These are phyloP conservation scores for Rhingia campestris DNA, from an alignment of 2,888 invertebrate genomes.

Conservation along the genomic window DNA sequence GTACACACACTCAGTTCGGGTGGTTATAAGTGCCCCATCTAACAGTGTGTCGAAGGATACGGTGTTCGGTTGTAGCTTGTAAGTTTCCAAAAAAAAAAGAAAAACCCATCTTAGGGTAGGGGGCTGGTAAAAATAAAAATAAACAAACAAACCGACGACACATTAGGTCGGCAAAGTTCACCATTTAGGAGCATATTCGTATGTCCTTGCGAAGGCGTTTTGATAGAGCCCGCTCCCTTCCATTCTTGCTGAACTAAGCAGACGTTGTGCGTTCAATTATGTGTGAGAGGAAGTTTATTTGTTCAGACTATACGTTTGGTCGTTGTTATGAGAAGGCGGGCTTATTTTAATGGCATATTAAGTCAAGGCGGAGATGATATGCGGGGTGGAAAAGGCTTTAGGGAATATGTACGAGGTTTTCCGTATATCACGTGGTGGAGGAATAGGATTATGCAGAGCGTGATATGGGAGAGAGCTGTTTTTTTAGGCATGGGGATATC, in stretches of 20 bases:
- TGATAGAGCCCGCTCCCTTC: conserved; percentile 40
- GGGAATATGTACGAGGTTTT: conserved; percentile 29
- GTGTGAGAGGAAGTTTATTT: conserved; percentile 63
- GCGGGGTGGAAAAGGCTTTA: conserved; percentile 14
- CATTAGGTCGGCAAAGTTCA: conserved; percentile 70
- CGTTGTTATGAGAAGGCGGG: conserved; percentile 59
- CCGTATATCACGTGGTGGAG: conserved; percentile 2
- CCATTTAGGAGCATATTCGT: conserved; percentile 68
- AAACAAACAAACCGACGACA: conserved; percentile 63
- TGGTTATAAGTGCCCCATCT: conserved; percentile 62
- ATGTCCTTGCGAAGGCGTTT: conserved; percentile 53
- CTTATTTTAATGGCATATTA: conserved; percentile 54
- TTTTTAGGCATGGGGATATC: not conserved
- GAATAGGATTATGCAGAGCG: conserved; percentile 36
- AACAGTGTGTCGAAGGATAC: conserved; percentile 24
- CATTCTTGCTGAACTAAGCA: conserved; percentile 50
- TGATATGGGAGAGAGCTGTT: conserved; percentile 6
- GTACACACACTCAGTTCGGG: conserved; percentile 71
- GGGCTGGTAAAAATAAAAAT: conserved; percentile 29
- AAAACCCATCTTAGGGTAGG: not conserved
- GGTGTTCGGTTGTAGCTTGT: not conserved
- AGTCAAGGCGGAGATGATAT: conserved; percentile 27
- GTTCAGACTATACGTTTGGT: conserved; percentile 25
- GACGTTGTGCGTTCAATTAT: conserved; percentile 70
- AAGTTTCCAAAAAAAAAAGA: conserved; percentile 38